phyloP scores from a whole-genome alignment of 2,113 vertebrate species.

The Elanus axillaris region DNA sequence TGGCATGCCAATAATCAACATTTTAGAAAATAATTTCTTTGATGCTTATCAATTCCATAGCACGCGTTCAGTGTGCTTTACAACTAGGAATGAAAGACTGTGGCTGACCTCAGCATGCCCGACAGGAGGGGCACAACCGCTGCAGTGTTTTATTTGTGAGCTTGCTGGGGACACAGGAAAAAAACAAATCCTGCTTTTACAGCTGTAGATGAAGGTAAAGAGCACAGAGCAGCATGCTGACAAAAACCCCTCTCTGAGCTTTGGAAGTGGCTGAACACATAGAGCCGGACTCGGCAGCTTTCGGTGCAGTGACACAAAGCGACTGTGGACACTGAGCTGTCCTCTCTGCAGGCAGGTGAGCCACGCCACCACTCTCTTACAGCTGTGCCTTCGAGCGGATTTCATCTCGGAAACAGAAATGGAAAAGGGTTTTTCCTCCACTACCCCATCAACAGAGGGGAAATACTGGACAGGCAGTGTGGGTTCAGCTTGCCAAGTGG shows the following conservation, averaged over 20 bases:
- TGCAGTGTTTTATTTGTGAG: not conserved
- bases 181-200: not conserved
- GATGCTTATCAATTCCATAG: not conserved
- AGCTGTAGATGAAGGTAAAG: not conserved
- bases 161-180: not conserved
- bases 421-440: not conserved
- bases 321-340: not conserved
- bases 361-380: accelerated
- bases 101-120: not conserved
- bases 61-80: not conserved
- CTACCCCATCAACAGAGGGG: accelerated
- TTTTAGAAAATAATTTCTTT: not conserved
- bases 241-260: not conserved
- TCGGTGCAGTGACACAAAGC: not conserved
- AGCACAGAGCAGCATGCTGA: not conserved
- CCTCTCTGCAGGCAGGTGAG: not conserved
- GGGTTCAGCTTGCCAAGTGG: not conserved
- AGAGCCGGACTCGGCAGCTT: not conserved
- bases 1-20: not conserved
- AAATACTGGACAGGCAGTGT: not conserved
- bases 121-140: accelerated
- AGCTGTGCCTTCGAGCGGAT: not conserved
- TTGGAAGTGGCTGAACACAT: accelerated
- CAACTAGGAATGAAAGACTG: not conserved
- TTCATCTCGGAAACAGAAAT: not conserved